A percentile compares a stretch with the other conserved stretches of the same genome.
Evolutionary conservation across 30 jellyfish, hydroid and myxozoan genomes (phyloP).

Genomic region (Turritopsis dohrnii): DNA sequence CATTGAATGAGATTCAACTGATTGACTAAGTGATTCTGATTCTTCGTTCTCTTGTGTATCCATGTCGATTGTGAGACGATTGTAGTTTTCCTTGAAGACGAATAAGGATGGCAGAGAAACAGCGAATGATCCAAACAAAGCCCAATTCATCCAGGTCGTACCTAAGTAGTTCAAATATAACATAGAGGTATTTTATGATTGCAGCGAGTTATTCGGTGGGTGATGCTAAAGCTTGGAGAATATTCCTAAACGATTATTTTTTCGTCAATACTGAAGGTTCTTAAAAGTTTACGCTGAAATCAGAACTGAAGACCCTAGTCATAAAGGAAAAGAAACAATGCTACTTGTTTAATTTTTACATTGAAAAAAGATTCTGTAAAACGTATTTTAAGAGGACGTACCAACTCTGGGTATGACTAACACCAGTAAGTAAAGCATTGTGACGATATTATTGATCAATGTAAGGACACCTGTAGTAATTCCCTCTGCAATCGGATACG

Average conservation of each 20-base stretch:
- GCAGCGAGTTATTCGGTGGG: too few relatives aligned
- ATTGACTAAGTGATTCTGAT: not conserved
- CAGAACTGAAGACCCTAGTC: too few relatives aligned
- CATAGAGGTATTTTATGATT: not conserved
- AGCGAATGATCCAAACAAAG: conserved; percentile 32
- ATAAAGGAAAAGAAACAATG: too few relatives aligned
- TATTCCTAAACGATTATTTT: too few relatives aligned
- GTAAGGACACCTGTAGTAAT: conserved; percentile 36
- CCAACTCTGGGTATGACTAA: conserved; percentile 29
- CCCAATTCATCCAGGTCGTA: conserved; percentile 46
- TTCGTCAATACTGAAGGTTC: too few relatives aligned
- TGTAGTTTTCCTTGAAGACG: conserved; percentile 27
- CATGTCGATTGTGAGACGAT: conserved; percentile 25
- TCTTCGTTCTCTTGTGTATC: not conserved
- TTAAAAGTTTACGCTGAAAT: too few relatives aligned
- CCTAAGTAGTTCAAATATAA: not conserved
- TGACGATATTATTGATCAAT: conserved; percentile 32
- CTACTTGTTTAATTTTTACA: too few relatives aligned
- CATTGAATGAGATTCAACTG: not conserved
- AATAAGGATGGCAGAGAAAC: conserved; percentile 31
- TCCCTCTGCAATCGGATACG: conserved; percentile 46
- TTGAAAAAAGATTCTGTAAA: too few relatives aligned
- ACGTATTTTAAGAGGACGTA: too few relatives aligned
- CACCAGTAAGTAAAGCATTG: conserved; percentile 27
- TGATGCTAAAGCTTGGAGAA: too few relatives aligned